These are phyloP conservation scores for Apamea anceps DNA, from an alignment of 2,888 invertebrate species.

Conservation along the genomic window DNA sequence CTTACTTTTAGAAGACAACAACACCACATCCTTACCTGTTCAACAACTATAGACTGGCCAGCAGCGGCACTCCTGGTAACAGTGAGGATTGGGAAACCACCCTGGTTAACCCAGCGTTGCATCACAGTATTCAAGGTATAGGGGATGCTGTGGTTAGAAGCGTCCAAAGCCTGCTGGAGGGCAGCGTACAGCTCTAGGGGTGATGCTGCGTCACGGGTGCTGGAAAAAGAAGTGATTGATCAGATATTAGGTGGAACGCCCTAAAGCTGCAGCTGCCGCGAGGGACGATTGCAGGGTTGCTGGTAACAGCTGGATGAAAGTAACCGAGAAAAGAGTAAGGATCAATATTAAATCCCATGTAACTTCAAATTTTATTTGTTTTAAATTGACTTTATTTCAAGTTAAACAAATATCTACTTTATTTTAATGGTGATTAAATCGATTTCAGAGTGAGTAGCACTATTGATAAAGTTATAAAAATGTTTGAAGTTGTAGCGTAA, in stretches of 20 bases:
- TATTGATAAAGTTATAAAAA: no score
- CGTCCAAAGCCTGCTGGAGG: conserved; percentile 74
- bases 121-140: conserved; percentile 91
- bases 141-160: conserved; percentile 75
- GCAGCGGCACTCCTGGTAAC: conserved; percentile 86
- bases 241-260: neutral
- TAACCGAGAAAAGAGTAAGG: neutral
- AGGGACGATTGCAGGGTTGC: neutral
- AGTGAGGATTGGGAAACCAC: conserved; percentile 93
- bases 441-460: no score
- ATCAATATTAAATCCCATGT: no score
- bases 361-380: no score
- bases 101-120: conserved; percentile 94
- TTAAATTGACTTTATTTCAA: no score
- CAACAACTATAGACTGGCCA: conserved; percentile 78
- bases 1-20: neutral
- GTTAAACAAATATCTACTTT: no score
- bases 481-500: no score
- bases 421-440: no score
- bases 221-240: conserved; percentile 54
- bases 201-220: conserved; percentile 77
- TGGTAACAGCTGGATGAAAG: neutral
- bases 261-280: neutral
- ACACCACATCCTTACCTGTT: conserved; percentile 77
- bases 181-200: conserved; percentile 80